phyloP scores from a whole-genome alignment of 2,888 invertebrate genomes.

The Halocaridina rubra region DNA sequence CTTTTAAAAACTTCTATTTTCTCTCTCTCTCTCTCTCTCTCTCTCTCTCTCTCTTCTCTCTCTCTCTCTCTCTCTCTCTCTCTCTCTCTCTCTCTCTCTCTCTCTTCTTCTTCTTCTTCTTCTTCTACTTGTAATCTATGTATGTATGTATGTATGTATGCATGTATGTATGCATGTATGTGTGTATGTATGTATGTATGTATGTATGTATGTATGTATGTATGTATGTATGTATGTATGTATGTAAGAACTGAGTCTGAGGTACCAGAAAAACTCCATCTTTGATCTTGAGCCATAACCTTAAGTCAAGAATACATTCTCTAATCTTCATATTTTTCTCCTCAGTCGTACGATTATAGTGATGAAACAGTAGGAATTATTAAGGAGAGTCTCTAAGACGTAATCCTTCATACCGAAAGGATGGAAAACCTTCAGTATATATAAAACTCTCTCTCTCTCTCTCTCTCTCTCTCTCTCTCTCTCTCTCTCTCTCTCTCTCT shows the following conservation, averaged over 20 bases:
- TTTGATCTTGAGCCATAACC: too few relatives aligned
- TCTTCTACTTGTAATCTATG: background rate
- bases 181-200: background rate
- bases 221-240: background rate
- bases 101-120: background rate
- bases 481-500: background rate
- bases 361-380: too few relatives aligned
- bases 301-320: too few relatives aligned
- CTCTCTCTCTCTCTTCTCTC: background rate
- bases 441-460: background rate
- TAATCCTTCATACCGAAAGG: background rate
- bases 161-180: background rate
- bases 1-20: background rate
- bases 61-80: background rate
- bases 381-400: background rate
- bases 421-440: background rate
- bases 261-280: too few relatives aligned
- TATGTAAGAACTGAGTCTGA: background rate
- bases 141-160: background rate
- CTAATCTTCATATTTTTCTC: too few relatives aligned
- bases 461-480: background rate
- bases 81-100: background rate
- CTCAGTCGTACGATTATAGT: too few relatives aligned
- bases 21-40: constrained; percentile 22
- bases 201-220: background rate